phyloP scores from a whole-genome alignment of 2,888 invertebrate genomes.

The Drosophila prostipennis region DNA sequence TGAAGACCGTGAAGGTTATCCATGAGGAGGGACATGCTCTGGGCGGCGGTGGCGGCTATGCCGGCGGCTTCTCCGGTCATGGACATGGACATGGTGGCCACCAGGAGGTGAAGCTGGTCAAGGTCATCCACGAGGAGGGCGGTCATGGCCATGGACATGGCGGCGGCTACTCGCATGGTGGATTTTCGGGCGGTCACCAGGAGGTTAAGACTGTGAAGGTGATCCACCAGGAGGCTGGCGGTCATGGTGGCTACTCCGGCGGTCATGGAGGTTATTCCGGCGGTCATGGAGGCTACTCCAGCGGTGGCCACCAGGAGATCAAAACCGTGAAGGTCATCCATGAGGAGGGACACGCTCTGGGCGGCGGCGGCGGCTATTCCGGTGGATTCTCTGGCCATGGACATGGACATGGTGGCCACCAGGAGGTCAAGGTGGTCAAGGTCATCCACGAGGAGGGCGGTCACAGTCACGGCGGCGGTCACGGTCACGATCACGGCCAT shows the following conservation, averaged over 20 bases:
- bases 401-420: slow-evolving; percentile 36
- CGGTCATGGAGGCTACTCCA: slow-evolving; percentile 31
- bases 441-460: slow-evolving; percentile 48
- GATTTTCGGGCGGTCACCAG: slow-evolving; percentile 53
- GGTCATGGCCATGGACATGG: slow-evolving; percentile 27
- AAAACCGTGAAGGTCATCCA: slow-evolving; percentile 74
- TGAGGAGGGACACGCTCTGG: slow-evolving; percentile 53
- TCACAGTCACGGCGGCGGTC: slow-evolving; percentile 22
- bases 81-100: slow-evolving; percentile 46
- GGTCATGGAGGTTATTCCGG: slow-evolving; percentile 46
- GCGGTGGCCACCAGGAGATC: slow-evolving; percentile 64
- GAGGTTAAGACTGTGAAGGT: slow-evolving; percentile 69
- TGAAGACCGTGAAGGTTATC: slow-evolving; percentile 67
- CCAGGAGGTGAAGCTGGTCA: slow-evolving; percentile 43
- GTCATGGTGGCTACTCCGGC: slow-evolving; percentile 45
- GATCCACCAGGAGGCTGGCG: slow-evolving; percentile 48
- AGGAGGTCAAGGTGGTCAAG: slow-evolving; percentile 42
- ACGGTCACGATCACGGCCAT: slow-evolving; percentile 8
- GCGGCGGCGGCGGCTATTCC: slow-evolving; percentile 43
- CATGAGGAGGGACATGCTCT: slow-evolving; percentile 56
- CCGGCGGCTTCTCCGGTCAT: slow-evolving; percentile 50
- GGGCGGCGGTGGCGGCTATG: slow-evolving; percentile 49
- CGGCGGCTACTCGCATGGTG: slow-evolving; percentile 40
- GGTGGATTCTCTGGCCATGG: slow-evolving; percentile 49
- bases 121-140: slow-evolving; percentile 45